Evolutionary conservation across 1,140 invertebrate species (phyloP).

Genomic region (Augochlora pura): DNA sequence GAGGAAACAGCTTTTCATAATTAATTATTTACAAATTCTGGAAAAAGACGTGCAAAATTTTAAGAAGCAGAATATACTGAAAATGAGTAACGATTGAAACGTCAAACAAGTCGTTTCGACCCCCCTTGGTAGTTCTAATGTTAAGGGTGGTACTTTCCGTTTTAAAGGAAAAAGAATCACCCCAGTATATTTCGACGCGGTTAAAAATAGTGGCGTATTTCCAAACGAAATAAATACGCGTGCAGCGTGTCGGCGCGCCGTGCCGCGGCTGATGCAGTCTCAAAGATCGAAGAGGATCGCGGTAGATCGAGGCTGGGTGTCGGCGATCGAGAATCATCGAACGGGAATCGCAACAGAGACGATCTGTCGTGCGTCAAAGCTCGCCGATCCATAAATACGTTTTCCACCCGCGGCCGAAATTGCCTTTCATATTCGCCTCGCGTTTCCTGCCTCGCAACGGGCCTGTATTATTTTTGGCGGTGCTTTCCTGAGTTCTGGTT

Average conservation of each 20-base stretch:
- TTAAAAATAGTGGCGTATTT: constrained; percentile 1
- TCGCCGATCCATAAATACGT: background rate
- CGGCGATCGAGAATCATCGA: background rate
- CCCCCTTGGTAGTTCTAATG: too few species aligned
- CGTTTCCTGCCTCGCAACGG: background rate
- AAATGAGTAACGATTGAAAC: too few species aligned
- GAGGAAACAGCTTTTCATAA: too few species aligned
- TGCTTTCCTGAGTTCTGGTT: background rate
- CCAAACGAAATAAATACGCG: constrained; percentile 13
- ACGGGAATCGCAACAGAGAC: background rate
- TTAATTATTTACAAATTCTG: too few species aligned
- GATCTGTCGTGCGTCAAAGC: constrained; percentile 4
- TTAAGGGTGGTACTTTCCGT: background rate
- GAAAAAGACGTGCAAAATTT: too few species aligned
- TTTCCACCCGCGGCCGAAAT: background rate
- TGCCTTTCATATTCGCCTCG: background rate
- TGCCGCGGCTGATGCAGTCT: background rate
- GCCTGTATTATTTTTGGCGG: constrained; percentile 3
- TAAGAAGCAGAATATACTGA: too few species aligned
- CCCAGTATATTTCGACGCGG: constrained; percentile 4
- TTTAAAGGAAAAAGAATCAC: background rate
- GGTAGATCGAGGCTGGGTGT: background rate
- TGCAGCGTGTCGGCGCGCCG: too few species aligned
- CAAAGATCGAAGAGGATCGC: too few species aligned
- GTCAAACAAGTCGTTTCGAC: too few species aligned